Evolutionary conservation across 1,140 invertebrate genomes (phyloP).

Genomic region (Drosophila guanche): DNA sequence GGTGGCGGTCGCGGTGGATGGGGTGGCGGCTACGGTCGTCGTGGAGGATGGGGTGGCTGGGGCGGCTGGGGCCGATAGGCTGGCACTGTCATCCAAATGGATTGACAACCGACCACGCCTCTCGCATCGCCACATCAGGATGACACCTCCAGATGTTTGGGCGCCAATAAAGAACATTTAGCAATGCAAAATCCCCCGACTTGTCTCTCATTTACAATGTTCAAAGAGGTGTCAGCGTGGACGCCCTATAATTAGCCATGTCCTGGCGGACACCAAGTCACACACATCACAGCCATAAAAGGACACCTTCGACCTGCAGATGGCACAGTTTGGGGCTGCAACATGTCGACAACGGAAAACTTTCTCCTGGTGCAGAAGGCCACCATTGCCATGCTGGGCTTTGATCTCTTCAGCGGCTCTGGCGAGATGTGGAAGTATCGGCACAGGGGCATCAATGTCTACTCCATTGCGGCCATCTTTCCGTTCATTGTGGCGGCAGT

Average conservation of each 20-base stretch:
- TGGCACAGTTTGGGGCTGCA: background rate
- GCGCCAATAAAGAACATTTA: conserved; percentile 41
- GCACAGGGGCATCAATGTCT: conserved; percentile 23
- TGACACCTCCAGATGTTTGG: conserved; percentile 13
- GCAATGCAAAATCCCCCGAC: conserved; percentile 14
- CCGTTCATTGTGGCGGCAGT: conserved; percentile 44
- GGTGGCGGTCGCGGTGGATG: conserved; percentile 1
- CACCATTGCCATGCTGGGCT: conserved; percentile 28
- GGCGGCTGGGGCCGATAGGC: conserved; percentile 24
- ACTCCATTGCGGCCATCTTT: conserved; percentile 23
- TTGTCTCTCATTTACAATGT: conserved; percentile 18
- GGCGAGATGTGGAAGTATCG: conserved; percentile 43
- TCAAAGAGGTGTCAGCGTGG: conserved; percentile 4
- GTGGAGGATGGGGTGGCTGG: background rate
- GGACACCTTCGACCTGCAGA: background rate
- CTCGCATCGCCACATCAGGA: background rate
- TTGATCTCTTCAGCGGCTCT: conserved; percentile 27
- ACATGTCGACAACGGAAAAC: conserved; percentile 12
- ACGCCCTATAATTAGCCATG: conserved; percentile 9
- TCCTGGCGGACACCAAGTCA: background rate
- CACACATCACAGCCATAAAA: conserved; percentile 15
- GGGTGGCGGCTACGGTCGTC: conserved; percentile 8
- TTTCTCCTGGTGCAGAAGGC: conserved; percentile 37
- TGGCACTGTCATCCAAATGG: background rate
- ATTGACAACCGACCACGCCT: conserved; percentile 15